Base-by-base conservation (phyloP, 2,797 vertebrate species). In the Ctenochaetus hawaiiensis region DNA sequence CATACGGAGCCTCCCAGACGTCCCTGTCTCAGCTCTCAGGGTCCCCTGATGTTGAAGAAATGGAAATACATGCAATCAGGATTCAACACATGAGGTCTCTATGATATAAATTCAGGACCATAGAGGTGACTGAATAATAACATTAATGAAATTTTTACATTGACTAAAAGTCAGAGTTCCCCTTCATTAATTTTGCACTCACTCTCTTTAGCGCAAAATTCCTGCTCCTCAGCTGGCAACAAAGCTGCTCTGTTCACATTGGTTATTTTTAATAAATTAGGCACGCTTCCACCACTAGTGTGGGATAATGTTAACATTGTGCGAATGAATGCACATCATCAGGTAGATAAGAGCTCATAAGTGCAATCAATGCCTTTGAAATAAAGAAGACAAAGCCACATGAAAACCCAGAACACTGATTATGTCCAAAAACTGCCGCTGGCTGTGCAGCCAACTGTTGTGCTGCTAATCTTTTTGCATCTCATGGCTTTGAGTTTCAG, bases 81-180 rank as follows among this genome's bases (percentile, higher is more conserved):
- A 95, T 95, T 95, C 94, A 81, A 89, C 83, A 82, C 86, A 84
- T 86, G 83, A 89, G 77, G 62, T 82, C 48, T 71, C 59, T 82
- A 77, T 91, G 87, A 94, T 93, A 93, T 92, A 89, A 94, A 94
- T 94, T 94, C 93, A 90, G 83, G 89, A 90, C 91, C 91, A 91
- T 53, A 69, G 90, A 90, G 92, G 90, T 92, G 91, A 93, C 87
- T 88, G 94, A 94, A 94, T 92, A 95, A 94, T 93, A 92, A 88
- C 89, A 93, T 94, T 94, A 94, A 93, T 95, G 92, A 92, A 67
- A 92, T 92, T 95, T 95, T 94, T 92, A 93, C 92, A 91, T 85
- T 89, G 85, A 92, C 92, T 91, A 91, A 93, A 92, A 94, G 92
- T 94, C 93, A 92, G 88, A 92, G 90, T 93, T 90, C 87, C 77